phyloP scores from a whole-genome alignment of 2,888 invertebrate species.

The Netelia inedita region DNA sequence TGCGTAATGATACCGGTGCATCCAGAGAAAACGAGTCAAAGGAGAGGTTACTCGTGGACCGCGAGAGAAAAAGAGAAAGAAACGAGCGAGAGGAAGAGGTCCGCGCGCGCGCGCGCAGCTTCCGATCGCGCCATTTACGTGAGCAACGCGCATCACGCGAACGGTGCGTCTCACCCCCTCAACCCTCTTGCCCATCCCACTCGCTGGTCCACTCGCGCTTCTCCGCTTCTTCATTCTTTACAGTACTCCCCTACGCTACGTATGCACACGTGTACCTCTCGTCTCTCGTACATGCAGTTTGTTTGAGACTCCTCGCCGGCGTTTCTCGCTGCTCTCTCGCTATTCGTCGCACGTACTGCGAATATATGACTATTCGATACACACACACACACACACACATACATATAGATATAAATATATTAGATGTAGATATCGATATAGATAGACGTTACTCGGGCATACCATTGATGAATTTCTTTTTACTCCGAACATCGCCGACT shows the following conservation, averaged over 20 bases:
- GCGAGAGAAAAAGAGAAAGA: slow-evolving; percentile 32
- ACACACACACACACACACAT: not conserved
- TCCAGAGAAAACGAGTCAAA: slow-evolving; percentile 61
- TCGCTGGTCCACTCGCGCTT: not conserved
- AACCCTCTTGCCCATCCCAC: not conserved
- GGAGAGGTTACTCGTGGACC: slow-evolving; percentile 53
- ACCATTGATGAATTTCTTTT: slow-evolving; percentile 68
- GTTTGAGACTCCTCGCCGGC: slow-evolving; percentile 29
- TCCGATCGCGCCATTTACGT: slow-evolving; percentile 64
- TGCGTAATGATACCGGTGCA: slow-evolving; percentile 71
- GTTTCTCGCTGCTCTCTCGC: slow-evolving; percentile 21
- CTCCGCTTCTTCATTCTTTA: slow-evolving; percentile 43
- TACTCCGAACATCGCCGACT: slow-evolving; percentile 11
- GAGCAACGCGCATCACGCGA: slow-evolving; percentile 40
- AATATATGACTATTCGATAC: slow-evolving; percentile 49
- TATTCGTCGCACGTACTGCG: slow-evolving; percentile 59
- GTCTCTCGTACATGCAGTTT: slow-evolving; percentile 30
- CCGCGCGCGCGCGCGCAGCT: slow-evolving; percentile 33
- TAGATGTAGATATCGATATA: not conserved
- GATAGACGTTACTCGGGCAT: not conserved
- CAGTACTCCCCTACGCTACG: slow-evolving; percentile 20
- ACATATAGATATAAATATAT: not conserved
- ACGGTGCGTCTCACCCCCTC: not conserved
- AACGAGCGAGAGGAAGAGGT: slow-evolving; percentile 26
- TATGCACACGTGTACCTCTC: slow-evolving; percentile 36